Conservation (phyloP, 2,797 vertebrate species). For the Gadopsis marmoratus region DNA sequence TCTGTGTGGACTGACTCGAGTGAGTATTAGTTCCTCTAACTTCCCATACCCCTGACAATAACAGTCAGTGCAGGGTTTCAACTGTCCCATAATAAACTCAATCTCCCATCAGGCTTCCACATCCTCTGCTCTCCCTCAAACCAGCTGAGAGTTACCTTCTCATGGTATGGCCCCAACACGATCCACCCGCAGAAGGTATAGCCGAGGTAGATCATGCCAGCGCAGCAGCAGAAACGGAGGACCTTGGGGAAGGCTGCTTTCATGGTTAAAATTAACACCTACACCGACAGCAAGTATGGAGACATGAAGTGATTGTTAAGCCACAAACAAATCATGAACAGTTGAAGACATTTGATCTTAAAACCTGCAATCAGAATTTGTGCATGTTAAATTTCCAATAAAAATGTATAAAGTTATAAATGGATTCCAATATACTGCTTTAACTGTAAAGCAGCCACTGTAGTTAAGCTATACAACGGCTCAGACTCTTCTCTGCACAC, state of each 20-base stretch:
- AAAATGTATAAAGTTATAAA: not conserved
- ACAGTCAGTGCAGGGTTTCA: not conserved
- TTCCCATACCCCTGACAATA: not conserved
- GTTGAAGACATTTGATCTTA: not conserved
- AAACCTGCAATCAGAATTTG: not conserved
- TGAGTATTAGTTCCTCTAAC: conserved; percentile 26
- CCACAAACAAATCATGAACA: not conserved
- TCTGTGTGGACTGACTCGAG: too few relatives aligned
- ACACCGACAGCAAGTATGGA: not conserved
- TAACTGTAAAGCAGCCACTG: not conserved
- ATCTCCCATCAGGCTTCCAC: not conserved
- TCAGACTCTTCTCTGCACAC: not conserved
- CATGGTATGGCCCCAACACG: conserved; percentile 95
- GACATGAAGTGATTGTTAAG: not conserved
- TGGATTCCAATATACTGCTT: not conserved
- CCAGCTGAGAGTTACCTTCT: conserved; percentile 87
- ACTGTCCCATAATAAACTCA: not conserved
- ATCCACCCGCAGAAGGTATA: conserved; percentile 99
- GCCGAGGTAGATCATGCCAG: conserved; percentile 98
- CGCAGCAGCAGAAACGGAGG: conserved; percentile 96
- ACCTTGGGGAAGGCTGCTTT: conserved; percentile 95
- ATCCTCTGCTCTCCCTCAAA: too few relatives aligned
- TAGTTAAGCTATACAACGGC: not conserved
- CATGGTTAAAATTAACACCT: conserved; percentile 98
- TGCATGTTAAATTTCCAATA: not conserved